phyloP scores from a whole-genome alignment of 2,888 invertebrate genomes.

The Halocaridina rubra region DNA sequence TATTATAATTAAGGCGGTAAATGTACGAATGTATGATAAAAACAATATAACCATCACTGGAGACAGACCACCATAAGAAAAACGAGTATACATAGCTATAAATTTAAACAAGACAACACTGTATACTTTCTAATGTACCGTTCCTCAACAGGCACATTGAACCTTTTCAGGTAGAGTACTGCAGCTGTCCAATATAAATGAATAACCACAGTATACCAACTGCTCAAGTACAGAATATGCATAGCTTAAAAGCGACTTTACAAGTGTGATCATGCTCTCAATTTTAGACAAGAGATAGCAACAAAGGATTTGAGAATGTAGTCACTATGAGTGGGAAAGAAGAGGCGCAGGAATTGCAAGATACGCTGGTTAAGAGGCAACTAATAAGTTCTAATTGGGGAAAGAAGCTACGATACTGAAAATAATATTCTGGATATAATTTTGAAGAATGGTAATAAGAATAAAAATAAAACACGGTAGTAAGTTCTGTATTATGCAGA shows the following conservation, averaged over 20 bases:
- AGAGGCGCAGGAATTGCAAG: too few relatives aligned
- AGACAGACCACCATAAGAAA: neutral
- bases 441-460: neutral
- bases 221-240: neutral
- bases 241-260: neutral
- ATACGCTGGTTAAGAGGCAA: neutral
- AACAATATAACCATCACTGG: neutral
- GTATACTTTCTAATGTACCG: neutral
- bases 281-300: neutral
- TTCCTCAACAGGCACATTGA: neutral
- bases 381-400: neutral
- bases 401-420: neutral
- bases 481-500: too few relatives aligned
- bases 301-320: neutral
- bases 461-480: neutral
- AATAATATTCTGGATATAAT: neutral
- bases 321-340: too few relatives aligned
- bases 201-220: neutral
- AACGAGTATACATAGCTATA: neutral
- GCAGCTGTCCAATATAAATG: neutral
- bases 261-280: neutral
- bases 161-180: neutral
- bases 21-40: neutral
- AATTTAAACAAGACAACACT: neutral
- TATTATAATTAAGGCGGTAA: neutral